Percentiles rank a stretch among this genome's conserved stretches.
Evolutionary conservation across 2,113 vertebrate genomes (phyloP).

Genomic region (Pogona vitticeps): DNA sequence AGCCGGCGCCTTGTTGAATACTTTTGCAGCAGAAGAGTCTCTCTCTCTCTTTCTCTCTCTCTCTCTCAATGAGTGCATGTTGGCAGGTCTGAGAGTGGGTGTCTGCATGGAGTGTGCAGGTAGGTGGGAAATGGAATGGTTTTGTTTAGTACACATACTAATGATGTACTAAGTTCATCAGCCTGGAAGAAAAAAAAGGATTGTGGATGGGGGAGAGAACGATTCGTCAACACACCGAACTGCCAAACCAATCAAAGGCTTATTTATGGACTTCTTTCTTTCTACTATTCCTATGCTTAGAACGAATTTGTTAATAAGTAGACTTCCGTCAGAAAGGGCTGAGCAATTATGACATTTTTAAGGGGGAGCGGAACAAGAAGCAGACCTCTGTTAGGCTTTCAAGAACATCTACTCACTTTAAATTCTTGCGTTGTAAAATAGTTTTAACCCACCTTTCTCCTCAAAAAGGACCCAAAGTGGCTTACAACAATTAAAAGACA

Average conservation of each 20-base stretch:
- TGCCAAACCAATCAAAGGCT: background rate
- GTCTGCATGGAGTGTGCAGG: background rate
- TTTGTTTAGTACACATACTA: slow-evolving; percentile 56
- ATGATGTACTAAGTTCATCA: slow-evolving; percentile 65
- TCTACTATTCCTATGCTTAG: background rate
- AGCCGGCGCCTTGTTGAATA: slow-evolving; percentile 72
- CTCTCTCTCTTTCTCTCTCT: slow-evolving; percentile 69
- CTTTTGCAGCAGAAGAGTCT: slow-evolving; percentile 62
- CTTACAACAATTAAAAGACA: too few relatives aligned
- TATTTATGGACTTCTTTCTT: background rate
- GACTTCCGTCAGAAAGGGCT: too few relatives aligned
- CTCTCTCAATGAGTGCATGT: slow-evolving; percentile 39
- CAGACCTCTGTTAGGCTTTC: too few relatives aligned
- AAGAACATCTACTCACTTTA: too few relatives aligned
- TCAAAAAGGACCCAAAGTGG: too few relatives aligned
- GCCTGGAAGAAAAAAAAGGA: slow-evolving; percentile 16
- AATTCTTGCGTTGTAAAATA: too few relatives aligned
- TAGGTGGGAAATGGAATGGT: slow-evolving; percentile 22
- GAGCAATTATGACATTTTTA: too few relatives aligned
- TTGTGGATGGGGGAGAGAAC: background rate
- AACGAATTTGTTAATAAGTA: background rate
- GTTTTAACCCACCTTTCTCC: too few relatives aligned
- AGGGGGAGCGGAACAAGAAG: too few relatives aligned
- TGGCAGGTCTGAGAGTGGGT: background rate
- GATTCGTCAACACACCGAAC: background rate